Evolutionary conservation across 2,797 vertebrate species (phyloP).

Genomic region (Leptatherina wallacei): DNA sequence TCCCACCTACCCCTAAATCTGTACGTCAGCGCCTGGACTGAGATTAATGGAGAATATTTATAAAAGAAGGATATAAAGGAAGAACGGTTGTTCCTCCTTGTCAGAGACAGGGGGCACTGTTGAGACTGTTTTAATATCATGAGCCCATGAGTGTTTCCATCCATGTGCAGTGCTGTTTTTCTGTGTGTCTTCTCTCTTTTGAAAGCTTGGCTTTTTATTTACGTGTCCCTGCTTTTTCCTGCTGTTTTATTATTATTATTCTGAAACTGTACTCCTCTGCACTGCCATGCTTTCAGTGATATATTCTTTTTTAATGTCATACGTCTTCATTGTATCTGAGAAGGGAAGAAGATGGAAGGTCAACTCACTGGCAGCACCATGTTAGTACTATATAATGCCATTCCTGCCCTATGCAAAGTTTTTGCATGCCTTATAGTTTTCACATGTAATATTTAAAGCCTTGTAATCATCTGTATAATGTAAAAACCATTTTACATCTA

Average conservation of each 20-base stretch:
- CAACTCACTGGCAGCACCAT: conserved; percentile 28
- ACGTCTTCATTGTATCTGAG: conserved; percentile 1
- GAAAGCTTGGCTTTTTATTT: conserved; percentile 21
- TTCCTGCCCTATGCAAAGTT: conserved; percentile 63
- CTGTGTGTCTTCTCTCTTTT: not conserved
- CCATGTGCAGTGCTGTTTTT: conserved; percentile 18
- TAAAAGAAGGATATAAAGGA: conserved; percentile 12
- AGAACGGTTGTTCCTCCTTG: conserved; percentile 27
- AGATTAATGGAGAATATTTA: conserved; percentile 23
- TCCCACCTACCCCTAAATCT: conserved; percentile 68
- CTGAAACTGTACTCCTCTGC: not conserved
- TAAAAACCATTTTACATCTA: conserved; percentile 46
- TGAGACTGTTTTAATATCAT: conserved; percentile 26
- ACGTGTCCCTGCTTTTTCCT: not conserved
- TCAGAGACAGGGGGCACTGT: conserved; percentile 40
- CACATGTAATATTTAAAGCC: conserved; percentile 44
- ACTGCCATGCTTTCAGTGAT: not conserved
- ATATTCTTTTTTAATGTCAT: not conserved
- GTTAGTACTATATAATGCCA: conserved; percentile 47
- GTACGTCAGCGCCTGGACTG: conserved; percentile 1
- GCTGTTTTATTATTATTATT: conserved; percentile 46
- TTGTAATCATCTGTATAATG: conserved; percentile 48
- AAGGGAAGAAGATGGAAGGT: conserved; percentile 40
- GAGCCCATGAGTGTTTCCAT: conserved; percentile 26
- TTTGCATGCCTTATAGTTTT: conserved; percentile 71